Base-by-base conservation (phyloP, 2,888 invertebrate species). In the Orthonevra nobilis region DNA sequence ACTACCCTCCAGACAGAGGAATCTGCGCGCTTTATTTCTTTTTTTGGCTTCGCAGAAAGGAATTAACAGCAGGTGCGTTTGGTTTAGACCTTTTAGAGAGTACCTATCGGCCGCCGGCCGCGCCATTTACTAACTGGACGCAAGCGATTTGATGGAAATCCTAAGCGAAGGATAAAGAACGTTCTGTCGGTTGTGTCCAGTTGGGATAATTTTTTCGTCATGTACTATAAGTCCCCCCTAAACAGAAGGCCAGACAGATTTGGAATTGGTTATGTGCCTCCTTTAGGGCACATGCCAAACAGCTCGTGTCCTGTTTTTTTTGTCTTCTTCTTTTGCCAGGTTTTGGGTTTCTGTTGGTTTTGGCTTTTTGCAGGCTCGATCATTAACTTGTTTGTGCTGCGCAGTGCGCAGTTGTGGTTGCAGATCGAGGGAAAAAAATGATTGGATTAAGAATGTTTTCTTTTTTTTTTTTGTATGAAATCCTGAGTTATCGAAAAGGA, bases 391-490 rank as follows among this genome's bases (percentile, higher is more conserved):
- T 28, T 70, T 40, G 30, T 60, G 60, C 44, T 61, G 36, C 52
- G 69, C 61, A 70, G 50, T 61, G 36, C 52, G 69, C 61, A 70
- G 50, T 70, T 70, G 69, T 23, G 69, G 69, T 60, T 42, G 19
- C 6, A 19, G 32, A 14, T 42, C 15, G 32, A 4, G 7, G 42
- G n/a, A 20, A 28, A 9, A 44, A 15, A 40, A 12, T n/a, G n/a
- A n/a, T n/a, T n/a, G n/a, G n/a, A n/a, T n/a, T n/a, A n/a, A n/a
- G n/a, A n/a, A n/a, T n/a, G n/a, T n/a, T n/a, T n/a, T n/a, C n/a
- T n/a, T n/a, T n/a, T n/a, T n/a, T n/a, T n/a, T n/a, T n/a, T n/a
- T n/a, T n/a, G n/a, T n/a, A n/a, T n/a, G n/a, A n/a, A n/a, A n/a
- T n/a, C n/a, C n/a, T n/a, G n/a, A n/a, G n/a, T n/a, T n/a, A n/a